phyloP scores from a whole-genome alignment of 2,113 vertebrate species.

The Rostratula benghalensis region DNA sequence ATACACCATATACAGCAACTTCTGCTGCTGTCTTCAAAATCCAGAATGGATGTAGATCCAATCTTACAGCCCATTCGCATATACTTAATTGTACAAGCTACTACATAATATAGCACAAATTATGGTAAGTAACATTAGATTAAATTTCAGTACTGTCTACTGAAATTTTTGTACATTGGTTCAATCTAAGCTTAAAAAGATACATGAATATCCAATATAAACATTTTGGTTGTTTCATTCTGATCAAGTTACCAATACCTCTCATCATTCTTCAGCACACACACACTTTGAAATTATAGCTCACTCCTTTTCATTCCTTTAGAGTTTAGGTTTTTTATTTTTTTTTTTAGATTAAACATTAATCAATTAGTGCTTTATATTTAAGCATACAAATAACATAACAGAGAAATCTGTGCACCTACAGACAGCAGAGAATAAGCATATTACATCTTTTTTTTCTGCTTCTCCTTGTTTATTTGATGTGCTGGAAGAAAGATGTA shows the following conservation, averaged over 20 bases:
- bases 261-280: background rate
- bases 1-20: background rate
- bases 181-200: background rate
- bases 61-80: background rate
- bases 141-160: background rate
- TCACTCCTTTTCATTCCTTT: background rate
- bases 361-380: background rate
- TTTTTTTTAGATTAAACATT: background rate
- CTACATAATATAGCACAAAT: background rate
- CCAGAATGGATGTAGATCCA: background rate
- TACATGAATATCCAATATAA: background rate
- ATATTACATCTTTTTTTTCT: background rate
- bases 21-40: background rate
- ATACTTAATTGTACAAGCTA: background rate
- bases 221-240: background rate
- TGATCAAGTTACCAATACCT: background rate
- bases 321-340: background rate
- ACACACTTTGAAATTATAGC: background rate
- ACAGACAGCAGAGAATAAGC: background rate
- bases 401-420: background rate
- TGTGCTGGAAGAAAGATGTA: background rate
- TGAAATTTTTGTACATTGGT: background rate
- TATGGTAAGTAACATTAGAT: background rate
- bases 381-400: background rate
- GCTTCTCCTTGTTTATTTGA: background rate